These are phyloP conservation scores for Chaetogeoica ovagalla DNA, from an alignment of 2,888 invertebrate species.

Conservation along the genomic window DNA sequence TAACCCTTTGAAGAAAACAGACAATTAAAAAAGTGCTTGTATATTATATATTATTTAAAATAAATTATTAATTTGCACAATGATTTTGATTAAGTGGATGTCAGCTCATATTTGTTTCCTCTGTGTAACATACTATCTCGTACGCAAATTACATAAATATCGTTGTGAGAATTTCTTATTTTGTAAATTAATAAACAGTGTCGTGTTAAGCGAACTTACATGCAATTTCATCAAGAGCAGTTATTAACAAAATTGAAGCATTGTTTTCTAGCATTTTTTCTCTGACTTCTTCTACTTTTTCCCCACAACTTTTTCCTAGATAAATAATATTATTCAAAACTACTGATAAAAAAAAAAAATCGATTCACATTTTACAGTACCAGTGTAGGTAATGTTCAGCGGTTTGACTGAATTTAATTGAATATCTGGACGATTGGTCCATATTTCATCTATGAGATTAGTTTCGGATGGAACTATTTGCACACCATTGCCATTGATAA, in stretches of 20 bases:
- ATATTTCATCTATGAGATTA: slow-evolving; percentile 75
- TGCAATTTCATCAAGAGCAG: slow-evolving; percentile 83
- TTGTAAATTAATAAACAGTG: no score
- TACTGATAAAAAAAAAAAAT: neutral
- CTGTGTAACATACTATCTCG: no score
- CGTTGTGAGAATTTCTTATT: no score
- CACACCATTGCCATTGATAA: no score
- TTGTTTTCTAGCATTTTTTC: slow-evolving; percentile 70
- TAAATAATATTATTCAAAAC: neutral
- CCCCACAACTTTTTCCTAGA: slow-evolving; percentile 66
- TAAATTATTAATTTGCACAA: no score
- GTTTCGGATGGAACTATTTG: slow-evolving; percentile 67
- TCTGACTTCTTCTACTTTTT: slow-evolving; percentile 71
- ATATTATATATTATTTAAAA: no score
- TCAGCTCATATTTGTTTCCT: no score
- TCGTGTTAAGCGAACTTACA: slow-evolving; percentile 63
- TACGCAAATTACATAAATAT: no score
- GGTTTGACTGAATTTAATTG: slow-evolving; percentile 65
- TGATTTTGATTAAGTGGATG: no score
- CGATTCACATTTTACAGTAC: slow-evolving; percentile 58
- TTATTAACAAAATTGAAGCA: slow-evolving; percentile 70
- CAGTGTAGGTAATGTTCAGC: slow-evolving; percentile 67
- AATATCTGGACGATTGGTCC: slow-evolving; percentile 66
- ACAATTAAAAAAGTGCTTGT: neutral
- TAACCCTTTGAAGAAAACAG: slow-evolving; percentile 64